These are phyloP conservation scores for Drosophila sordidapex DNA, from an alignment of 2,888 invertebrate genomes.

Conservation along the genomic window DNA sequence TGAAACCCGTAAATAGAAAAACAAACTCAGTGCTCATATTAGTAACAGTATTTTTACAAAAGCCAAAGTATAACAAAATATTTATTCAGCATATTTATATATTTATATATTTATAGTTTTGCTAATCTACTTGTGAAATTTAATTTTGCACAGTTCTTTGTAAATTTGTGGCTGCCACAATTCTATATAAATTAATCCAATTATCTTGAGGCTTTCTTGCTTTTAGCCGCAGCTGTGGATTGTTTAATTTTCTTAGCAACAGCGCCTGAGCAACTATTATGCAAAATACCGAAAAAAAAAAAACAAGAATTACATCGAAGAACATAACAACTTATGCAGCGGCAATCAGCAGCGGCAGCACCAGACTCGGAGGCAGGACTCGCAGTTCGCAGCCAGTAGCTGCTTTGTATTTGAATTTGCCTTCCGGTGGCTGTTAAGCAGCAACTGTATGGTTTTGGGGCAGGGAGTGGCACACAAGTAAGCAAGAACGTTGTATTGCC, in stretches of 20 bases:
- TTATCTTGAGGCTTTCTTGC: conserved; percentile 1
- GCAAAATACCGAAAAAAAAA: conserved; percentile 51
- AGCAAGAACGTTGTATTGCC: conserved; percentile 46
- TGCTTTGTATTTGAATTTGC: conserved; percentile 36
- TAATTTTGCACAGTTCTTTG: background rate
- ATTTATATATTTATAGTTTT: background rate
- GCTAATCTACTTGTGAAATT: background rate
- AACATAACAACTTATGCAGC: conserved; percentile 60
- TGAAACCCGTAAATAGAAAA: background rate
- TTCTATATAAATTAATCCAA: conserved; percentile 5
- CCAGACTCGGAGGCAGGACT: background rate
- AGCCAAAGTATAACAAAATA: background rate
- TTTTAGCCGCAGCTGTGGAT: conserved; percentile 25
- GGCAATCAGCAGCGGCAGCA: conserved; percentile 37
- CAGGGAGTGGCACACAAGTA: conserved; percentile 20
- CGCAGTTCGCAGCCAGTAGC: conserved; percentile 44
- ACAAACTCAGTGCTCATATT: background rate
- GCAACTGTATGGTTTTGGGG: background rate
- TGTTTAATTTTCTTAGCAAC: conserved; percentile 5
- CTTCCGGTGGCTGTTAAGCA: conserved; percentile 7
- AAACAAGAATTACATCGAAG: conserved; percentile 38
- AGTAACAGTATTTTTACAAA: background rate
- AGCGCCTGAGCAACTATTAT: conserved; percentile 36
- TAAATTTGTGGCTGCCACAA: background rate
- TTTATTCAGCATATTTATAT: background rate